Percentiles rank a stretch among this genome's conserved stretches.
These are phyloP conservation scores for Solea senegalensis DNA, from an alignment of 2,113 vertebrate genomes.

Conservation along the genomic window DNA sequence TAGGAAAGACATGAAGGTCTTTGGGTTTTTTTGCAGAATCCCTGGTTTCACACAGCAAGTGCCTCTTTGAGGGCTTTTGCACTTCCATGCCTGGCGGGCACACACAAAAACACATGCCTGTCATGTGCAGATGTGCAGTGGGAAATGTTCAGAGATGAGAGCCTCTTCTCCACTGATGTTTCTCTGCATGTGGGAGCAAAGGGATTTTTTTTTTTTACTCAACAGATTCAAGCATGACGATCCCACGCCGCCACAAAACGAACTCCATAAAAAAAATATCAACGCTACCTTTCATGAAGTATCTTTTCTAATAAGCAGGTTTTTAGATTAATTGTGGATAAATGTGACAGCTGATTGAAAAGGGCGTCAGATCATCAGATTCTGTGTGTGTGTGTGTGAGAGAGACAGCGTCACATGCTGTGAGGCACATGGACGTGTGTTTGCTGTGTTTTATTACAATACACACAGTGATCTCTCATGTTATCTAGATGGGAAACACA, in stretches of 20 bases:
- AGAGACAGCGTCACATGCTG: conserved; percentile 1
- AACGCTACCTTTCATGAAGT: background rate
- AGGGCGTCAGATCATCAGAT: conserved; percentile 1
- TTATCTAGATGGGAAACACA: conserved; percentile 55
- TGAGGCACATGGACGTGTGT: background rate
- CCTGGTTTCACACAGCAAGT: conserved; percentile 42
- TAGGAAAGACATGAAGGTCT: conserved; percentile 31
- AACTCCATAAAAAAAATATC: background rate
- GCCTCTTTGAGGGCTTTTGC: conserved; percentile 38
- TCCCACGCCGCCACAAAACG: background rate
- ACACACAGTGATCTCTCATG: conserved; percentile 17
- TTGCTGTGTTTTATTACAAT: conserved; percentile 28
- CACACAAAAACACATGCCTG: conserved; percentile 21
- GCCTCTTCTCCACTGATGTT: conserved; percentile 49
- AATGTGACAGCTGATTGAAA: conserved; percentile 9
- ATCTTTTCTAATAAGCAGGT: background rate
- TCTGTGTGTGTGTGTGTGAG: background rate
- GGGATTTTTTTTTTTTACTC: background rate
- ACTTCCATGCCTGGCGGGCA: background rate
- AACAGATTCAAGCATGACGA: conserved; percentile 1
- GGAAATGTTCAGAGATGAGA: conserved; percentile 42
- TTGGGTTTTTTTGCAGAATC: conserved; percentile 35
- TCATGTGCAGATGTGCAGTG: conserved; percentile 52
- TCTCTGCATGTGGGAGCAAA: conserved; percentile 28
- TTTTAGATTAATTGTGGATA: background rate